Conservation (phyloP, 1,140 invertebrate species). For the Probaryconus sp. region DNA sequence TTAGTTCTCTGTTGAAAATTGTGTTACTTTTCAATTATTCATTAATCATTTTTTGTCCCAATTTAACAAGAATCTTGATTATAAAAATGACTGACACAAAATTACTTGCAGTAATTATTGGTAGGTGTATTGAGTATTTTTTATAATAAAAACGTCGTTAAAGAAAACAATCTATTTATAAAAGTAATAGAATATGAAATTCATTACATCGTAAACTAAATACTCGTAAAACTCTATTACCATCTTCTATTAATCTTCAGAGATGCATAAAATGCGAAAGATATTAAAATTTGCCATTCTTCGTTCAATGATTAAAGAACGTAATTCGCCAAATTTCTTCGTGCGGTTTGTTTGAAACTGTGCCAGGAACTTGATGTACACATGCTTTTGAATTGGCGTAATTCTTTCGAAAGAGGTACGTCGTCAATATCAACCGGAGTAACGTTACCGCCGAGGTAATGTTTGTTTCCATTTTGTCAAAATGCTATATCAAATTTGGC, state of each 20-base stretch:
- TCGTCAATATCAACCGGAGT: slow-evolving; percentile 13
- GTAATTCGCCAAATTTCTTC: slow-evolving; percentile 32
- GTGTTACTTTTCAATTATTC: too few species aligned
- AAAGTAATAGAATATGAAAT: too few species aligned
- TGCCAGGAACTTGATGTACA: slow-evolving; percentile 17
- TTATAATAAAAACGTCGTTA: too few species aligned
- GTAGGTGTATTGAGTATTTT: too few species aligned
- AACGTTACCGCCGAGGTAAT: not conserved
- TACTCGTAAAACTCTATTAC: not conserved
- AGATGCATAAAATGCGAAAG: not conserved
- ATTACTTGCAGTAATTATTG: too few species aligned
- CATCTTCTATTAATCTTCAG: too few species aligned
- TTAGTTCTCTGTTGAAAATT: too few species aligned
- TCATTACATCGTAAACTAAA: not conserved
- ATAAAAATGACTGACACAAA: too few species aligned
- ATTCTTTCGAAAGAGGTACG: slow-evolving; percentile 19
- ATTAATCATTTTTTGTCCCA: too few species aligned
- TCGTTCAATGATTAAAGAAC: slow-evolving; percentile 10
- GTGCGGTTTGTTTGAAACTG: slow-evolving; percentile 20
- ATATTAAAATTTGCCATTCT: slow-evolving; percentile 5
- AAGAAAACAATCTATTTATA: too few species aligned
- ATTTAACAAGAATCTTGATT: too few species aligned
- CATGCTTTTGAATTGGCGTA: slow-evolving; percentile 17
- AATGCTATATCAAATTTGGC: slow-evolving; percentile 33
- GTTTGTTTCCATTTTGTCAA: slow-evolving; percentile 31